These are phyloP conservation scores for Astyanax mexicanus DNA, from an alignment of 2,797 vertebrate genomes.

Conservation along the genomic window DNA sequence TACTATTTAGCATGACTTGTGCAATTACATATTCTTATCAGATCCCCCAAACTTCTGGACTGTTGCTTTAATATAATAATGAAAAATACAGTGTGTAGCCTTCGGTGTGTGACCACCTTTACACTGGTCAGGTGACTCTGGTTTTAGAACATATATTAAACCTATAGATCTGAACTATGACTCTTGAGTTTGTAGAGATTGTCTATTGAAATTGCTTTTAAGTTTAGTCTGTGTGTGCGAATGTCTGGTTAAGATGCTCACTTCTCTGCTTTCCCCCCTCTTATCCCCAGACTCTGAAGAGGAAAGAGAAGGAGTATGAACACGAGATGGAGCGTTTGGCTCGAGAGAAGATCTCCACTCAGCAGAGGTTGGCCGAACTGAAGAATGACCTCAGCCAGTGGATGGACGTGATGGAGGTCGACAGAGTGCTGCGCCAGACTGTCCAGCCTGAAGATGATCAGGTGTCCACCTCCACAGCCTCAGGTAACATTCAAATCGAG, in stretches of 20 bases:
- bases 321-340: slow-evolving; percentile 98
- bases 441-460: slow-evolving; percentile 97
- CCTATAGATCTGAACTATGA: neutral
- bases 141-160: neutral
- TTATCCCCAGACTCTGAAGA: slow-evolving; percentile 88
- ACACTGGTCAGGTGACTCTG: too few relatives aligned
- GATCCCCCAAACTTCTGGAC: too few relatives aligned
- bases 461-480: slow-evolving; percentile 97
- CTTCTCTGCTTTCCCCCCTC: too few relatives aligned
- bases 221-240: neutral
- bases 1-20: too few relatives aligned
- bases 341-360: slow-evolving; percentile 93
- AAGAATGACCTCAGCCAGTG: slow-evolving; percentile 94
- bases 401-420: slow-evolving; percentile 93
- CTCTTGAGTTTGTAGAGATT: neutral
- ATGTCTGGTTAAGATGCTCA: neutral
- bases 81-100: too few relatives aligned
- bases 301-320: slow-evolving; percentile 98
- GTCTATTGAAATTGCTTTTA: neutral
- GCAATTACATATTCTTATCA: too few relatives aligned
- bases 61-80: too few relatives aligned
- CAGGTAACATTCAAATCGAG: slow-evolving; percentile 77
- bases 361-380: slow-evolving; percentile 92
- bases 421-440: slow-evolving; percentile 92
- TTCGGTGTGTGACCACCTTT: too few relatives aligned